These are phyloP conservation scores for Cichladusa arquata DNA, from an alignment of 2,113 vertebrate genomes.

Conservation along the genomic window DNA sequence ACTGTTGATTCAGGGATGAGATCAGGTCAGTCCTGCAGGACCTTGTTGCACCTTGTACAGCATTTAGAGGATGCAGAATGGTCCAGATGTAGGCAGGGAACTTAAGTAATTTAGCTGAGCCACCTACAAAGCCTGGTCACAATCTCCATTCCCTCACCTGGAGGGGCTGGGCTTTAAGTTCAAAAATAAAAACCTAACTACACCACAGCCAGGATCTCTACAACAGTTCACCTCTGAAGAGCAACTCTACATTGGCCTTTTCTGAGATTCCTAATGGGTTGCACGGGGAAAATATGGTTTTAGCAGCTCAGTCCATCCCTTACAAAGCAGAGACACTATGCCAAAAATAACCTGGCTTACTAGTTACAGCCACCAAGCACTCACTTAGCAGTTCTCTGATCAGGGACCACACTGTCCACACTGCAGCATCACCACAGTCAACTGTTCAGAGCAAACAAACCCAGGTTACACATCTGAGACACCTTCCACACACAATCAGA, in stretches of 20 bases:
- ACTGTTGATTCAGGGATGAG: background rate
- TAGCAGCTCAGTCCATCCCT: background rate
- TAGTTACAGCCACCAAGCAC: background rate
- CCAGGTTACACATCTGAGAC: background rate
- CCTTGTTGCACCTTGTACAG: fast-evolving
- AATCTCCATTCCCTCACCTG: background rate
- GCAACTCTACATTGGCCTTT: background rate
- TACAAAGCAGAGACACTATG: background rate
- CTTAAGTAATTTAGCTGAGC: background rate
- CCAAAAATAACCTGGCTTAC: background rate
- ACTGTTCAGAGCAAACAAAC: background rate
- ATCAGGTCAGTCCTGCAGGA: background rate
- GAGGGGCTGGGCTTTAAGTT: background rate
- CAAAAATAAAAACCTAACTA: background rate
- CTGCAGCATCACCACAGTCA: background rate
- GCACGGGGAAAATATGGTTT: background rate
- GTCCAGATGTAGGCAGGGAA: background rate
- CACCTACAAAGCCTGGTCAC: background rate
- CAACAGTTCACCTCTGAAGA: background rate
- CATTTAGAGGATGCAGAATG: background rate
- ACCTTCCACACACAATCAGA: background rate
- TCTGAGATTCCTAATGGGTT: background rate
- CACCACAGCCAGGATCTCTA: background rate
- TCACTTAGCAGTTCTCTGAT: background rate
- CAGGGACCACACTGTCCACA: background rate